Conservation (phyloP, 1,140 invertebrate species). For the Drepana arcuata region DNA sequence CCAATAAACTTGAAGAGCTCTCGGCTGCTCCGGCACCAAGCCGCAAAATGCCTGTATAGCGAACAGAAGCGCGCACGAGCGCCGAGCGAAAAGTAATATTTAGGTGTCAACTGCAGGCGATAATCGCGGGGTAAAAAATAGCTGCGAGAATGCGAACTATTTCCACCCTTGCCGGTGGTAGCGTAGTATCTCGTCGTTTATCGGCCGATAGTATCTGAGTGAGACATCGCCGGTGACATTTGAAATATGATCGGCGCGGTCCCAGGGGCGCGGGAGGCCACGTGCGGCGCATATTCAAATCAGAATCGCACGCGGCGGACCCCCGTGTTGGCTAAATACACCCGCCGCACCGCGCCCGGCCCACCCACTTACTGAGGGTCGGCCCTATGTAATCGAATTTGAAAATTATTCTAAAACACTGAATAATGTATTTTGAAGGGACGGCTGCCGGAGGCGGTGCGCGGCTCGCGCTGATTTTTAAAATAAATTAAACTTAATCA, state of each 20-base stretch:
- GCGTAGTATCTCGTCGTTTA: constrained; percentile 54
- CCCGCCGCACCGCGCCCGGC: constrained; percentile 51
- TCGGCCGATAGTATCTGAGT: constrained; percentile 69
- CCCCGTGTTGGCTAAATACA: constrained; percentile 71
- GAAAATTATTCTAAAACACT: constrained; percentile 73
- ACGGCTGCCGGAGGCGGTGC: constrained; percentile 53
- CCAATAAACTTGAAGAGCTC: constrained; percentile 55
- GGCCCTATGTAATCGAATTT: constrained; percentile 72
- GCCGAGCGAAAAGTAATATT: constrained; percentile 63
- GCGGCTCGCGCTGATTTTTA: constrained; percentile 59
- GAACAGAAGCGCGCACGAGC: constrained; percentile 24
- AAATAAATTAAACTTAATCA: constrained; percentile 72
- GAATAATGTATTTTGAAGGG: constrained; percentile 69
- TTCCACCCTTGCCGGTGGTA: constrained; percentile 57
- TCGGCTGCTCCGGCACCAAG: constrained; percentile 23
- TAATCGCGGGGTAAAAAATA: constrained; percentile 68
- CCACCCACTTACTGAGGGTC: constrained; percentile 68
- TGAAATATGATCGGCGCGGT: constrained; percentile 69
- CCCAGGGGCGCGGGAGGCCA: constrained; percentile 55
- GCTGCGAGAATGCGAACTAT: constrained; percentile 43
- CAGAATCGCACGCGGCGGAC: constrained; percentile 61
- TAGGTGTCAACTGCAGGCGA: constrained; percentile 68
- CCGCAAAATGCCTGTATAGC: constrained; percentile 54
- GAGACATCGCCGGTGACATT: constrained; percentile 70
- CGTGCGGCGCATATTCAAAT: constrained; percentile 69